Conservation (phyloP, 2,113 vertebrate species). For the Hystrix brachyura region DNA sequence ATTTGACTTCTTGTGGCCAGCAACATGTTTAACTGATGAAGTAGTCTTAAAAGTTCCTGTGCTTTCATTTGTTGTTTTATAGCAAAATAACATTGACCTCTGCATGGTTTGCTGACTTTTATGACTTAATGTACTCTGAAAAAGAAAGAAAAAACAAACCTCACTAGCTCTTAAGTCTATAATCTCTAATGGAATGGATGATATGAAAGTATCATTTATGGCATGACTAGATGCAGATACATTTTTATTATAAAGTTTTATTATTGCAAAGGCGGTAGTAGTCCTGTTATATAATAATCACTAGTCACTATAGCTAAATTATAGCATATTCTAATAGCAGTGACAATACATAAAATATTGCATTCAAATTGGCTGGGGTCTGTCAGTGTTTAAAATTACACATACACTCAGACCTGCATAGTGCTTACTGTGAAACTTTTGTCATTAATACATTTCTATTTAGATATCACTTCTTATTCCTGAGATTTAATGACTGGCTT, state of each 20-base stretch:
- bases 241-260: slow-evolving; percentile 20
- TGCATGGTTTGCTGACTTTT: background rate
- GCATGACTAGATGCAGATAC: background rate
- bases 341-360: background rate
- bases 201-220: background rate
- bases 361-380: background rate
- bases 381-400: slow-evolving; percentile 25
- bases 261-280: background rate
- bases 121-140: background rate
- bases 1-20: background rate
- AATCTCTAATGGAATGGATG: slow-evolving; percentile 24
- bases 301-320: background rate
- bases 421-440: slow-evolving; percentile 75
- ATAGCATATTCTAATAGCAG: background rate
- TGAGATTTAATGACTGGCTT: slow-evolving; percentile 77
- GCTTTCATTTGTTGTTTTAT: background rate
- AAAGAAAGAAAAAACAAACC: slow-evolving; percentile 3
- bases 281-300: background rate
- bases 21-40: slow-evolving; percentile 3
- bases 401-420: background rate
- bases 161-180: background rate
- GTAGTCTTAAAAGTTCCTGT: background rate
- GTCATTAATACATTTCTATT: slow-evolving; percentile 75
- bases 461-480: slow-evolving; percentile 61
- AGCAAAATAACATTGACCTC: background rate